phyloP scores from a whole-genome alignment of 2,888 invertebrate species.

The Cancer borealis region DNA sequence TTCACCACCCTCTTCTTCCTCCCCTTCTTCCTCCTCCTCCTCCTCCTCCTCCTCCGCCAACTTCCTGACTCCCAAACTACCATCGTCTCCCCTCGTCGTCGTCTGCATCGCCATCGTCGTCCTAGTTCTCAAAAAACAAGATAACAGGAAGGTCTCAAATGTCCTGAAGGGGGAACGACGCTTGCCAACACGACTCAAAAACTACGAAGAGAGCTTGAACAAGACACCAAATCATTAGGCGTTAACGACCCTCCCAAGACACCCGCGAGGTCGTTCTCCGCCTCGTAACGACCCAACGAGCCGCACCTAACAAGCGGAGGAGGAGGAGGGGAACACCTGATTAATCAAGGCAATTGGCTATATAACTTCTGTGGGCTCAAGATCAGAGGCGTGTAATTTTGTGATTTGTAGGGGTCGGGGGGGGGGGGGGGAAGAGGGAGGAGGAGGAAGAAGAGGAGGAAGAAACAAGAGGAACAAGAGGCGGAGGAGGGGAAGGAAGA shows the following conservation, averaged over 20 bases:
- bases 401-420: background rate
- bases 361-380: background rate
- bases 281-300: background rate
- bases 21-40: background rate
- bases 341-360: conserved; percentile 31
- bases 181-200: background rate
- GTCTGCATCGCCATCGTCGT: background rate
- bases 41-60: background rate
- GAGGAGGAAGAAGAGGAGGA: background rate
- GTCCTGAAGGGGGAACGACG: background rate
- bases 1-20: background rate
- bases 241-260: conserved; percentile 31
- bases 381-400: conserved; percentile 24
- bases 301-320: background rate
- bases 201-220: background rate
- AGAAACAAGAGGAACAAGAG: too few species aligned
- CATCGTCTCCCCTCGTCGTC: background rate
- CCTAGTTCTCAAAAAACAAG: background rate
- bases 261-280: background rate
- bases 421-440: background rate
- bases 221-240: conserved; percentile 33
- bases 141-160: background rate
- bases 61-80: background rate
- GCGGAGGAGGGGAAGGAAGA: background rate
- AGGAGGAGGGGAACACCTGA: background rate